phyloP scores from a whole-genome alignment of 2,797 vertebrate species.

The Gila robusta region DNA sequence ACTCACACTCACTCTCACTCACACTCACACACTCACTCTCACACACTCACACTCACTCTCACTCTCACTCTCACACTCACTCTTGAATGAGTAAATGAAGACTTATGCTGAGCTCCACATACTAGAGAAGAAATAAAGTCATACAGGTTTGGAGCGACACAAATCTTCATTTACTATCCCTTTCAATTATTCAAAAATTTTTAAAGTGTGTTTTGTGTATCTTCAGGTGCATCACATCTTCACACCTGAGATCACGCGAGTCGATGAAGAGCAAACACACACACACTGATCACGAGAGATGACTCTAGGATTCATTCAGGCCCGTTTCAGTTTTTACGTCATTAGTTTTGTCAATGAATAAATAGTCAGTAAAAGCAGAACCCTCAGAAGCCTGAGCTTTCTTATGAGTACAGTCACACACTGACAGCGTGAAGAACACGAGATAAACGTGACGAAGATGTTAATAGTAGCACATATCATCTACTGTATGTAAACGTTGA shows the following conservation, averaged over 20 bases:
- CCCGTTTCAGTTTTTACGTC: not conserved
- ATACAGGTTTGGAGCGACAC: too few relatives aligned
- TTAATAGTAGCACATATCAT: too few relatives aligned
- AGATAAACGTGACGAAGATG: not conserved
- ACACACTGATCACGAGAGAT: constrained; percentile 5
- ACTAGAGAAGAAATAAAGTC: too few relatives aligned
- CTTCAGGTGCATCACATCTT: not conserved
- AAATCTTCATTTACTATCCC: too few relatives aligned
- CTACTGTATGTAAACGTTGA: too few relatives aligned
- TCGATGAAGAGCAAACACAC: constrained; percentile 24
- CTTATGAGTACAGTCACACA: not conserved
- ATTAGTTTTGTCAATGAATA: not conserved
- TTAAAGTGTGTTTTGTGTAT: not conserved
- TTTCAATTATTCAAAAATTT: too few relatives aligned
- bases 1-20: not conserved
- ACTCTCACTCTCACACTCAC: too few relatives aligned
- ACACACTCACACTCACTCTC: too few relatives aligned
- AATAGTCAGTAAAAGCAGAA: not conserved
- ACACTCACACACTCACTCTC: too few relatives aligned
- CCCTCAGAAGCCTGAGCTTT: not conserved
- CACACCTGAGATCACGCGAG: not conserved
- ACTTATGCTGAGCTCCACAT: too few relatives aligned
- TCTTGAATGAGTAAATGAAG: too few relatives aligned
- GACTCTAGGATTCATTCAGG: constrained; percentile 4
- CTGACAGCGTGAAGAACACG: not conserved